Evolutionary conservation across 2,113 vertebrate species (phyloP).

Genomic region (Bungarus multicinctus): DNA sequence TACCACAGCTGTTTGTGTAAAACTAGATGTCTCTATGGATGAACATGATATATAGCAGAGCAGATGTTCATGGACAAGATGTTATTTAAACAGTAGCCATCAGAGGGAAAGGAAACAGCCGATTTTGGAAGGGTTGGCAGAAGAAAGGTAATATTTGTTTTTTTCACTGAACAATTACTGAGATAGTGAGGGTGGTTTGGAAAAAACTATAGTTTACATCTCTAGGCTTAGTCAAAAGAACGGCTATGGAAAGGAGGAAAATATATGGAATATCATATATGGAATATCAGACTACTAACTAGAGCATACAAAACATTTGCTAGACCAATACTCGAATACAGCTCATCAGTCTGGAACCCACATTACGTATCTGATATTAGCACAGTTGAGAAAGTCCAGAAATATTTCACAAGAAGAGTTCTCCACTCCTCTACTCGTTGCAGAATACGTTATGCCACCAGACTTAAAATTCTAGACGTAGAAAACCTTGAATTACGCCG

Average conservation of each 20-base stretch:
- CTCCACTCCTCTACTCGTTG: too few species aligned
- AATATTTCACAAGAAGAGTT: too few species aligned
- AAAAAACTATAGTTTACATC: not conserved
- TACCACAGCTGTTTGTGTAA: not conserved
- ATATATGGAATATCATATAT: too few species aligned
- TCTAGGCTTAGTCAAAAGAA: not conserved
- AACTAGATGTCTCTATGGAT: conserved; percentile 27
- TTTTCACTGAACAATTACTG: not conserved
- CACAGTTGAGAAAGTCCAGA: too few species aligned
- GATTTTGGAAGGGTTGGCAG: conserved; percentile 18
- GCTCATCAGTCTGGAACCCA: too few species aligned
- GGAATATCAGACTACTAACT: too few species aligned
- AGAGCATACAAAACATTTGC: too few species aligned
- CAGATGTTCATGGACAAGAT: conserved; percentile 31
- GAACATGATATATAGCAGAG: conserved; percentile 18
- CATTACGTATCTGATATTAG: too few species aligned
- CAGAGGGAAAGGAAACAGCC: not conserved
- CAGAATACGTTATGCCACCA: too few species aligned
- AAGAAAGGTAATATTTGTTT: not conserved
- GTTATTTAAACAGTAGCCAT: not conserved
- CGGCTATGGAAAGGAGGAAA: not conserved
- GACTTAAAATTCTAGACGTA: too few species aligned
- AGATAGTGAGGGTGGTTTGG: not conserved
- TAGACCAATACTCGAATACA: too few species aligned
- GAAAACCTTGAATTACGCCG: too few species aligned